Base-by-base conservation (phyloP, 1,140 invertebrate species). In the Papilio helenus region DNA sequence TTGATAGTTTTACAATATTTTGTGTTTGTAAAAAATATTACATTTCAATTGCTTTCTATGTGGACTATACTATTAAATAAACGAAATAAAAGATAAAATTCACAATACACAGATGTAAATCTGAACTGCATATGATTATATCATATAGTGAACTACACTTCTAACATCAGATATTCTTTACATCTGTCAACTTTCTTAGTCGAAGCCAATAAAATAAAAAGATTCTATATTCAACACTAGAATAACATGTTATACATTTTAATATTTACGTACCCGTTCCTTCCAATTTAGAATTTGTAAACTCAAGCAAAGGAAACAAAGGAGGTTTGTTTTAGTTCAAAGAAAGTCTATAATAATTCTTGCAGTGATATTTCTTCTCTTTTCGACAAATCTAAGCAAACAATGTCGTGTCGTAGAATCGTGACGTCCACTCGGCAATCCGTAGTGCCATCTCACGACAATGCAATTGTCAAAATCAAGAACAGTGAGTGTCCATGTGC, bases 381-480 rank as follows among this genome's bases (percentile, higher is more conserved):
- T 73, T 49, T 46, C 18, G 44, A 46, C 72, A 73, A 44, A 73
- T 73, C 72, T 46, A 73, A 73, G 46, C 72, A 73, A 73, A 46
- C 42, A 46, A 44, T 73, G 42, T 49, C 81, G 83, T 73, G 71
- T 72, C 72, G 51, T 80, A 79, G 79, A 81, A 84, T 88, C 90
- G 88, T 92, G 90, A 92, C 85, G 80, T 76, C 73, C 49, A 80
- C 61, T 73, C 81, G 80, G 77, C 81, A 88, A 93, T 92, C 90
- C 81, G 76, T 84, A 80, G 86, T 86, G 87, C 87, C 87, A 93
- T 92, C 91, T 93, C 90, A 92, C 90, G 91, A 93, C 86, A 72
- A 84, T 81, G 71, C 76, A 77, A 73, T 82, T 87, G 87, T 90
- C 90, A 89, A 91, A 91, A 88, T 86, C 81, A 82, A 88, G 88